phyloP scores from a whole-genome alignment of 2,797 vertebrate species.

The Eulemur coronatus region DNA sequence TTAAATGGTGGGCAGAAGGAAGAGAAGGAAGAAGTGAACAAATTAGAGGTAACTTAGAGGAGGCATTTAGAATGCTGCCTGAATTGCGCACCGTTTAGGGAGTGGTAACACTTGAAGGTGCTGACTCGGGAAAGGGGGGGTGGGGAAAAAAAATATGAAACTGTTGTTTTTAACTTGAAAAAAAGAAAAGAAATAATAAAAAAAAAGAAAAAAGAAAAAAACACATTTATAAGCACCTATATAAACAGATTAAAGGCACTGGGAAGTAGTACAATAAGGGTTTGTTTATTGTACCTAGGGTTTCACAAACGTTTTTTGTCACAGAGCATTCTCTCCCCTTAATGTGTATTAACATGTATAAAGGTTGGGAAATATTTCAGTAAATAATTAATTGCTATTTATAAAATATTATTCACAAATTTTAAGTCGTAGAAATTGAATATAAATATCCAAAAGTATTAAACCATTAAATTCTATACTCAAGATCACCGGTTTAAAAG shows the following conservation, averaged over 20 bases:
- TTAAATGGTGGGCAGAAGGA: neutral
- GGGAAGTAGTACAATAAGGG: neutral
- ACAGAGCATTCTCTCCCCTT: neutral
- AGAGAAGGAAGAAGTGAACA: neutral
- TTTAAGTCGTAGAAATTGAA: slow-evolving; percentile 19
- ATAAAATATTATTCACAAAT: neutral
- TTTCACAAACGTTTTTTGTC: neutral
- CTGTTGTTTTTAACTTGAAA: no score
- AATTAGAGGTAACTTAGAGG: neutral
- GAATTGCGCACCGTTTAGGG: no score
- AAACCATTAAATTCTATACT: slow-evolving; percentile 27
- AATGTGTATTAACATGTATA: neutral
- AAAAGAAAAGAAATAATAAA: no score
- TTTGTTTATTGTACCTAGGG: neutral
- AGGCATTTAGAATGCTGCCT: neutral
- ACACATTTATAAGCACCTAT: neutral
- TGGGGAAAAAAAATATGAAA: no score
- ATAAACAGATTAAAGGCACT: neutral
- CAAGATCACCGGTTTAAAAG: slow-evolving; percentile 25
- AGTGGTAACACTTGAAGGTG: no score
- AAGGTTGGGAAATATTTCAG: slow-evolving; percentile 7
- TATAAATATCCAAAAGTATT: slow-evolving; percentile 8
- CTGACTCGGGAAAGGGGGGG: no score
- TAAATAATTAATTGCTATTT: neutral
- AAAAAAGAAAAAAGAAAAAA: no score